These are phyloP conservation scores for Siniperca chuatsi DNA, from an alignment of 2,113 vertebrate species.

Conservation along the genomic window DNA sequence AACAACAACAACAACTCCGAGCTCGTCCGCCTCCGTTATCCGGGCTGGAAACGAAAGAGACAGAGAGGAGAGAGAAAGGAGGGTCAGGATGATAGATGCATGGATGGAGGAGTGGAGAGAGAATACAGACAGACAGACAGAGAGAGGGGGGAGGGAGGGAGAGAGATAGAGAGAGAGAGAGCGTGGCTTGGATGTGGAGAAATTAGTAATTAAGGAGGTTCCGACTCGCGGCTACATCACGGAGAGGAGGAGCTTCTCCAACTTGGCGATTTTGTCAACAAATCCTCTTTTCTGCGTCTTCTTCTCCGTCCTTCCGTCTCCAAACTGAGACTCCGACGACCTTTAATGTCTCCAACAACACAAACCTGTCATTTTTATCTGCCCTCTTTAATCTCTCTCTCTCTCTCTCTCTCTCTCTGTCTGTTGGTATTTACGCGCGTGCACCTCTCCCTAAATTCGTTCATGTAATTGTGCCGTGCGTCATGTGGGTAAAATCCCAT, in stretches of 20 bases:
- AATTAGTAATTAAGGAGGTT: slow-evolving; percentile 85
- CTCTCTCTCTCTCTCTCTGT: not conserved
- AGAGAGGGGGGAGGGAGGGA: slow-evolving; percentile 9
- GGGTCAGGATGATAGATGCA: slow-evolving; percentile 69
- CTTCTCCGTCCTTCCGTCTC: slow-evolving; percentile 10
- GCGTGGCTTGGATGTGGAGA: slow-evolving; percentile 64
- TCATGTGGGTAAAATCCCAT: slow-evolving; percentile 21
- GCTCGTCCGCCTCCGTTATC: slow-evolving; percentile 65
- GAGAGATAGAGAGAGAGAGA: slow-evolving; percentile 47
- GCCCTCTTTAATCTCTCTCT: slow-evolving; percentile 39
- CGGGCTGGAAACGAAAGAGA: slow-evolving; percentile 62
- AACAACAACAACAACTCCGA: slow-evolving; percentile 50
- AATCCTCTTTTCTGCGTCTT: slow-evolving; percentile 50
- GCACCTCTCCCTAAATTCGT: not conserved
- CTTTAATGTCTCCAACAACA: slow-evolving; percentile 45
- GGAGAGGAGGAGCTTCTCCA: slow-evolving; percentile 74
- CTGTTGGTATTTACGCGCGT: slow-evolving; percentile 44
- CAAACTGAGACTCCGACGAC: slow-evolving; percentile 9
- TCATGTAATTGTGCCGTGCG: slow-evolving; percentile 1
- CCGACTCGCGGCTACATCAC: slow-evolving; percentile 66
- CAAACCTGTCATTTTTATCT: slow-evolving; percentile 32
- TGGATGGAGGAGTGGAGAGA: slow-evolving; percentile 72
- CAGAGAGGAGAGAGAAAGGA: slow-evolving; percentile 60
- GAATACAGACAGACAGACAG: slow-evolving; percentile 30
- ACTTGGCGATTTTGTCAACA: slow-evolving; percentile 63